Conservation (phyloP, 1,140 invertebrate species). For the Drosophila littoralis region DNA sequence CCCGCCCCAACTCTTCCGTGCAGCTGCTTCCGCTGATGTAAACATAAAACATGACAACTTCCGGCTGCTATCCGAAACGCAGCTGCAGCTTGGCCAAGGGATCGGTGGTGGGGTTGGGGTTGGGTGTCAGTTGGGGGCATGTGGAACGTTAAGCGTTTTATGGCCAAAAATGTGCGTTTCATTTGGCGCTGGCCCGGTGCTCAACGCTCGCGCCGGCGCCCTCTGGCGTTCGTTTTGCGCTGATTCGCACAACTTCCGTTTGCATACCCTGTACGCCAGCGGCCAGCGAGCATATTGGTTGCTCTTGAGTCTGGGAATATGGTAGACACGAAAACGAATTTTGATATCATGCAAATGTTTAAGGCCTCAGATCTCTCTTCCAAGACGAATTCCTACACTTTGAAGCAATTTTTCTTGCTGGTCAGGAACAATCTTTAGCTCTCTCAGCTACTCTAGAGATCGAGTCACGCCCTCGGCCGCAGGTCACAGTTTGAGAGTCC, state of each 20-base stretch:
- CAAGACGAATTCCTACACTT: too few species aligned
- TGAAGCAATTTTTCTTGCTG: too few species aligned
- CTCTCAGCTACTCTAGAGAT: too few species aligned
- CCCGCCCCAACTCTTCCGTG: constrained; percentile 7
- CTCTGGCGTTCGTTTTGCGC: constrained; percentile 50
- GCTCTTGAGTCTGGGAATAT: too few species aligned
- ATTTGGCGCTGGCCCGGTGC: constrained; percentile 27
- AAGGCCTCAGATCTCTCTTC: too few species aligned
- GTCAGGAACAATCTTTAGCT: too few species aligned
- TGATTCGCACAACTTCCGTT: constrained; percentile 66
- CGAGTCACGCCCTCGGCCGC: too few species aligned
- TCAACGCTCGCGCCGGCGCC: not conserved
- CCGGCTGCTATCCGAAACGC: constrained; percentile 36
- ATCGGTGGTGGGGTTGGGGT: not conserved
- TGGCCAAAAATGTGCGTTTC: constrained; percentile 68
- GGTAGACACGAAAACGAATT: too few species aligned
- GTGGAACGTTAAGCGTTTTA: constrained; percentile 72
- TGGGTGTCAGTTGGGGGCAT: constrained; percentile 1
- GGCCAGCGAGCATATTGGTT: too few species aligned
- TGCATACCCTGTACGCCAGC: not conserved
- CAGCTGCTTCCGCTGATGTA: constrained; percentile 45
- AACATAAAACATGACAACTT: constrained; percentile 77
- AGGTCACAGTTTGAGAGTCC: too few species aligned
- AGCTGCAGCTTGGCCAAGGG: not conserved
- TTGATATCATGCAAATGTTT: too few species aligned